Evolutionary conservation across 2,888 invertebrate genomes (phyloP).

Genomic region (Drosophila incognita): DNA sequence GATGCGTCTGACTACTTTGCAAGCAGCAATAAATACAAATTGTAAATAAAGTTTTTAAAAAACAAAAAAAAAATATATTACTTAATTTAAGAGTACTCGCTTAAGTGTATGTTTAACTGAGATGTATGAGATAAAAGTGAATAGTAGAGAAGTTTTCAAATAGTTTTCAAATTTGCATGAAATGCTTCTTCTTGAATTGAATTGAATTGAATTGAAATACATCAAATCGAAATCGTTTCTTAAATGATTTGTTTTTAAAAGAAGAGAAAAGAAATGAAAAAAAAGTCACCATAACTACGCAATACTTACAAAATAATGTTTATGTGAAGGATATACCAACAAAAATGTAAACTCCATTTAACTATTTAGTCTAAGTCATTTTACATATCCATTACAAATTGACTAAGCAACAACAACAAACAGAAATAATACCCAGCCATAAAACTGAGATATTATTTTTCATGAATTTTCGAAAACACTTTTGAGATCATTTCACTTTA

Average conservation of each 20-base stretch:
- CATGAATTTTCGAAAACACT: background rate
- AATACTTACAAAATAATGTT: slow-evolving; percentile 21
- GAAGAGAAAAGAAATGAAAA: background rate
- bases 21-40: slow-evolving; percentile 71
- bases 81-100: slow-evolving; percentile 36
- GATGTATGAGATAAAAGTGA: slow-evolving; percentile 32
- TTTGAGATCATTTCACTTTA: slow-evolving; percentile 24
- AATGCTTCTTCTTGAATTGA: slow-evolving; percentile 66
- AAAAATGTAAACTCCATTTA: slow-evolving; percentile 35
- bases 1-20: slow-evolving; percentile 45
- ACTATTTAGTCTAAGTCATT: slow-evolving; percentile 74
- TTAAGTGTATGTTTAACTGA: slow-evolving; percentile 70
- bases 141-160: slow-evolving; percentile 29
- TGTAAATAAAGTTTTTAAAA: slow-evolving; percentile 78
- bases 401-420: slow-evolving; percentile 2
- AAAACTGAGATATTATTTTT: slow-evolving; percentile 70
- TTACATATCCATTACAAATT: slow-evolving; percentile 68
- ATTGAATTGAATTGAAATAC: slow-evolving; percentile 7
- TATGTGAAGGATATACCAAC: slow-evolving; percentile 23
- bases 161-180: slow-evolving; percentile 53
- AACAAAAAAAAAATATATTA: slow-evolving; percentile 27
- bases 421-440: slow-evolving; percentile 52
- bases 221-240: slow-evolving; percentile 29
- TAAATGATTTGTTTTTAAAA: slow-evolving; percentile 25
- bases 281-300: slow-evolving; percentile 14